Evolutionary conservation across 2,113 vertebrate species (phyloP).

Genomic region (Sphyrna mokarran): DNA sequence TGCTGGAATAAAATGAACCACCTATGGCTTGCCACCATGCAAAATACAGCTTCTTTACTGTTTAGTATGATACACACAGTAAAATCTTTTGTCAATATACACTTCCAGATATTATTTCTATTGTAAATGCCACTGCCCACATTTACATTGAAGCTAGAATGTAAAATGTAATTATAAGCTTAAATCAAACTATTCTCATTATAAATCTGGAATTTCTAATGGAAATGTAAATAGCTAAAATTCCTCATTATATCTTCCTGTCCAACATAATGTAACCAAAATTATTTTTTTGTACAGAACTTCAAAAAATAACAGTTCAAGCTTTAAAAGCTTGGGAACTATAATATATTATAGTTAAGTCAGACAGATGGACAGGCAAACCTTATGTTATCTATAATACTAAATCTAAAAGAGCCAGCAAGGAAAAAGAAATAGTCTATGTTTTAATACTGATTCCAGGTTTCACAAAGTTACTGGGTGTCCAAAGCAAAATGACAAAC

Average conservation of each 20-base stretch:
- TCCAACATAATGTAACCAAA: not conserved
- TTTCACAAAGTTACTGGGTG: not conserved
- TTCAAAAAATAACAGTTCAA: not conserved
- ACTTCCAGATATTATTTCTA: not conserved
- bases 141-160: not conserved
- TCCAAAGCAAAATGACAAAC: not conserved
- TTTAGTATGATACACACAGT: not conserved
- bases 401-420: not conserved
- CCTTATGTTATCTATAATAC: not conserved
- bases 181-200: not conserved
- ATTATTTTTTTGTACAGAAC: not conserved
- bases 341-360: too few relatives aligned
- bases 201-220: not conserved
- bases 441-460: not conserved
- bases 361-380: not conserved
- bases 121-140: not conserved
- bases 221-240: not conserved
- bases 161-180: not conserved
- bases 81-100: not conserved
- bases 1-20: not conserved
- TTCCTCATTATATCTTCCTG: not conserved
- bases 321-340: not conserved
- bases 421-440: not conserved
- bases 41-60: not conserved
- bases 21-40: not conserved